Conservation (phyloP, 2,797 vertebrate genomes). For the Acanthornis magna region DNA sequence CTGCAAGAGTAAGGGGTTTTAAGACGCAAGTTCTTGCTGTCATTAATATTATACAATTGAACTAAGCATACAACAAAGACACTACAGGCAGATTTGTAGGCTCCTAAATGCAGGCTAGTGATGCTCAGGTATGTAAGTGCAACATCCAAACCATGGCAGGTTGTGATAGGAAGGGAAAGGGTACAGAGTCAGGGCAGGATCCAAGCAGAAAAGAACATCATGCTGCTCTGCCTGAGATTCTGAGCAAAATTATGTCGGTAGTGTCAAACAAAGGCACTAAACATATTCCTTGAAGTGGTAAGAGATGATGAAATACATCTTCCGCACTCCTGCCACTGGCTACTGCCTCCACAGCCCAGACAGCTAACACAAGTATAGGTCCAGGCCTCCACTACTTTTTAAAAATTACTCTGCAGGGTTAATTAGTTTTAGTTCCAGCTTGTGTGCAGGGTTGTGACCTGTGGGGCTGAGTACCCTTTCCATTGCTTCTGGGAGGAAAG, state of each 20-base stretch:
- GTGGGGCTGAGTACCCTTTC: background rate
- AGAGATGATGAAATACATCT: background rate
- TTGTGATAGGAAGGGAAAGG: background rate
- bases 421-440: background rate
- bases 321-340: background rate
- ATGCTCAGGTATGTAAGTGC: background rate
- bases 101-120: background rate
- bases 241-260: background rate
- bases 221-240: background rate
- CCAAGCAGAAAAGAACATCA: background rate
- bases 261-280: background rate
- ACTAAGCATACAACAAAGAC: background rate
- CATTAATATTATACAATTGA: background rate
- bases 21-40: background rate
- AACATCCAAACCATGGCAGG: background rate
- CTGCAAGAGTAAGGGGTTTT: background rate
- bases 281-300: background rate
- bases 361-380: background rate
- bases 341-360: background rate
- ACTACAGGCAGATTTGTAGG: rapidly evolving
- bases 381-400: background rate
- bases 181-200: background rate
- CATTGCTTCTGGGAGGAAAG: background rate
- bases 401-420: background rate
- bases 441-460: background rate